Base-by-base conservation (phyloP, 1,140 invertebrate genomes). In the Bombus vancouverensis region DNA sequence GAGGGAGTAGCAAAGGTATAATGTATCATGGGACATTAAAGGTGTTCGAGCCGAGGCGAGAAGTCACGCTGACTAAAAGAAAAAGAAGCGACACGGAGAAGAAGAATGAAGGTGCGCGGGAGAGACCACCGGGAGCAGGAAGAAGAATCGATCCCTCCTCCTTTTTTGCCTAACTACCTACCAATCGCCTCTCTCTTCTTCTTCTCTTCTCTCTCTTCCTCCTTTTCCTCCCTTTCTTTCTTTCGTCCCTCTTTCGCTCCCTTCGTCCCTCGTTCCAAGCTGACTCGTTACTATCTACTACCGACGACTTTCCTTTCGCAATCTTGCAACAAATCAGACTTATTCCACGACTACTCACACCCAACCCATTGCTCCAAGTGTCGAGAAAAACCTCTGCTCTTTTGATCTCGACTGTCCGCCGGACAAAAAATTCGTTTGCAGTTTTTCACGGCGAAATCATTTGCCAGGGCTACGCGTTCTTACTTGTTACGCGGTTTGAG, bases 241-340 rank as follows among this genome's bases (percentile, higher is more conserved):
- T 9, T 18, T n/a, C 47, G 47, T 44, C 3, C 42, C 9, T 57
- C 32, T 3, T 9, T 53, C 47, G 47, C 18, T 2, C 2, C 15
- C 32, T 18, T 12, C 47, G 47, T 25, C 1, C 25, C n/a, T 25
- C 37, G 32, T 15, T 57, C 22, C 12, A 15, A 15, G 4, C n/a
- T 15, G 28, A 6, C n/a, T n/a, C 62, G 62, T 32, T 66, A 18
- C n/a, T 66, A 37, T 32, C 3, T 8, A 37, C 42, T 28, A 0
- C 53, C 10, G 42, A 28, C 37, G 34, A 39, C 32, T 12, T 4
- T n/a, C 42, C 2, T 12, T 44, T 79, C 37, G 82, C 39, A 71
- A 84, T 79, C 75, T 84, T 65, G 62, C 81, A 47, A 84, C 82
- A 71, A 44, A 84, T 84, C 75, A 71, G 44, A 71, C 82, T 78